Base-by-base conservation (phyloP, 2,113 vertebrate species). In the Ardeotis arabs region DNA sequence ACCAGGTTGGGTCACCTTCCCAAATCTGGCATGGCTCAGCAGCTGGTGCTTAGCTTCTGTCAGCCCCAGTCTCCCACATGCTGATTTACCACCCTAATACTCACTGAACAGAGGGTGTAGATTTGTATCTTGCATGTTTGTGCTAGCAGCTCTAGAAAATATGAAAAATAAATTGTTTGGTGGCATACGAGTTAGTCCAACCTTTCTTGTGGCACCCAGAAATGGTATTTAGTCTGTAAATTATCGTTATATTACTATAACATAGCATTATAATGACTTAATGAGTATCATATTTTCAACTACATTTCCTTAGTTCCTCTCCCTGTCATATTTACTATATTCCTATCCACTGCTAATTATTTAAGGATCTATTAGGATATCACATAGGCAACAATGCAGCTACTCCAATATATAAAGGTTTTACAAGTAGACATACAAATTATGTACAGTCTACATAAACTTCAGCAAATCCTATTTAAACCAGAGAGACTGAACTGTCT, bases 401-500 rank as follows among this genome's bases (percentile, higher is more conserved):
- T 79, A 60, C 17, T 59, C 41, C 15, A 60, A 47, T 27, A 45
- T 24, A 18, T 28, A 45, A 75, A 59, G 9, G 20, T n/a, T 86
- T 76, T 84, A 80, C 52, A 75, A 52, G 63, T 72, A 84, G 31
- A 58, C 45, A 44, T 69, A 58, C 6, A 49, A 80, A 72, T 39
- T 50, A 80, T 27, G 13, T 9, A 28, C 13, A 41, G 16, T 80
- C 56, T 88, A 52, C 52, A 62, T 64, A 76, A 89, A 76, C 53
- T 91, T 76, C 59, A 93, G 45, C 28, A 82, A 82, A 87, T 60
- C 14, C 53, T 80, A 23, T 95, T 94, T 87, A 84, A 89, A 91
- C 20, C 12, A 79, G 55, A 63, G 55, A 63, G 62, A 53, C 41
- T 69, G 39, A 82, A 50, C 45, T 69, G 52, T 66, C 39, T 91